Evolutionary conservation across 2,113 vertebrate species (phyloP), one percentile per base, ranked within the genome.

Genomic region (Scartelaos histophorus): DNA sequence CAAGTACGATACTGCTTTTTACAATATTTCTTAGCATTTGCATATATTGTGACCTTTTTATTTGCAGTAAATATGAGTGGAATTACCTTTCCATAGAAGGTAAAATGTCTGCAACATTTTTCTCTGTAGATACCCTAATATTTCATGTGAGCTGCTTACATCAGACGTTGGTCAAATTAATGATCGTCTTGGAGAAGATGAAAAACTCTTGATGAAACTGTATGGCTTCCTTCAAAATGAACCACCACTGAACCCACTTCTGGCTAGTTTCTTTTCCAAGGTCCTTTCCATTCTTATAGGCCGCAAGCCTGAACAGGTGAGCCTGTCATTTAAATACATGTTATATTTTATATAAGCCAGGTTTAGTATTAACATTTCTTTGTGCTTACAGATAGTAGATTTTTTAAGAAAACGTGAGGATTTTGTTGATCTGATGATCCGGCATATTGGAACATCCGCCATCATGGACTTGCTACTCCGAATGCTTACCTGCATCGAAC

Each of bases 191-290:
- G 98, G 97, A 76, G 98, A 98, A 91, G 98, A 99, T 83, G 97
- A 98, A 67, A 94, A 94, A 83, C 91, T 99, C 90, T 94, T 98
- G 74, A 90, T 95, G 93, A 96, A 95, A 88, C 92, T 99, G 25
- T 99, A 98, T 64, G 91, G 96, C 79, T 99, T 99, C 87, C 95
- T 99, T 78, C 94, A 98, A 80, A 98, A 95, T 35, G 96, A 98
- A 74, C 92, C 96, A 1, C 97, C 96, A 66, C 90, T 99, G 77
- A 98, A 99, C 89, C 98, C 98, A 4, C 94, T 99, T 47, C 92
- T 99, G 78, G 97, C 97, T 89, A 99, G 98, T 91, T 99, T 99
- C 91, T 98, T 99, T 93, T 98, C 97, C 89, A 99, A 99, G 92
- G 98, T 99, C 87, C 92, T 99, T 82, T 98, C 97, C 89, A 98